A percentile compares a stretch with the other conserved stretches of the same genome.
Evolutionary conservation across 2,797 vertebrate species (phyloP).

Genomic region (Melanogrammus aeglefinus): DNA sequence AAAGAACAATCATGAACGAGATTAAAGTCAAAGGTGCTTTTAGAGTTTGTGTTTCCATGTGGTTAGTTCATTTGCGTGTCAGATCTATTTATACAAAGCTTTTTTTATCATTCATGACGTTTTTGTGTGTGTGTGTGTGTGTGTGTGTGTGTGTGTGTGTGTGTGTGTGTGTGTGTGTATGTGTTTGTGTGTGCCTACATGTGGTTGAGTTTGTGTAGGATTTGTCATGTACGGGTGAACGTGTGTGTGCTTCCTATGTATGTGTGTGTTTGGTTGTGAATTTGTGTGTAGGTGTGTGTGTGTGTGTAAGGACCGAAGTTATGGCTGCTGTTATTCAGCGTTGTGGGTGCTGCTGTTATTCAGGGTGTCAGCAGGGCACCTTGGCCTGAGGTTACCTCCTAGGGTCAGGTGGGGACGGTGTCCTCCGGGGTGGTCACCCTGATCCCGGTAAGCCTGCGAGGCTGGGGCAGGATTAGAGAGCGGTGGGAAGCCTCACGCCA

Average conservation of each 20-base stretch:
- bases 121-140: constrained; percentile 20
- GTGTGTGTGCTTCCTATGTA: neutral
- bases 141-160: constrained; percentile 17
- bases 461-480: too few relatives aligned
- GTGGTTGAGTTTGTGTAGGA: constrained; percentile 5
- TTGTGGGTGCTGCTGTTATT: too few relatives aligned
- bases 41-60: constrained; percentile 12
- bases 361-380: too few relatives aligned
- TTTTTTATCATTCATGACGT: neutral
- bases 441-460: too few relatives aligned
- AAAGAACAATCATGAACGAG: constrained; percentile 46
- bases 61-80: constrained; percentile 15
- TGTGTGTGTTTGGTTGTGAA: too few relatives aligned
- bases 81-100: constrained; percentile 5
- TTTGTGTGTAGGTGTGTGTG: too few relatives aligned
- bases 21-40: constrained; percentile 20
- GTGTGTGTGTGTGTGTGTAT: neutral
- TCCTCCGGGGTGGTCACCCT: too few relatives aligned
- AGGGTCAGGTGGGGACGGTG: too few relatives aligned
- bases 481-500: too few relatives aligned
- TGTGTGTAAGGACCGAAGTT: too few relatives aligned
- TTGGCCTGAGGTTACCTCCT: too few relatives aligned
- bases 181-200: neutral
- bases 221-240: neutral
- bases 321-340: too few relatives aligned